These are phyloP conservation scores for Phanerotoma sp. DNA, from an alignment of 2,888 invertebrate genomes.

Conservation along the genomic window DNA sequence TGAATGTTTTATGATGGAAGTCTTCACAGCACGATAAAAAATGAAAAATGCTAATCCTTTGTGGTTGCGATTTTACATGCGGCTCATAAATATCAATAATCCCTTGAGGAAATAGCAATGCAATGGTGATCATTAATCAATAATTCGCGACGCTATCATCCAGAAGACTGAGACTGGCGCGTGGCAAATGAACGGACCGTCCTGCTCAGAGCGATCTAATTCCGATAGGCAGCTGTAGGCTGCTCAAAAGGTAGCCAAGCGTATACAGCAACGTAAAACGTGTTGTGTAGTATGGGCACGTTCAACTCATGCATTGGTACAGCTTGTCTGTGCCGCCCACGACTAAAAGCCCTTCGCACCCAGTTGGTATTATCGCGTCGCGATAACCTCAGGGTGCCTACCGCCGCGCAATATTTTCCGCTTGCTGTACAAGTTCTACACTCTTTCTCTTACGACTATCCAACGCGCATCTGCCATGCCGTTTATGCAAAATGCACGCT, in stretches of 20 bases:
- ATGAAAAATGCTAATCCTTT: too few relatives aligned
- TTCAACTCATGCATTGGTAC: neutral
- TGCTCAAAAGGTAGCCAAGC: neutral
- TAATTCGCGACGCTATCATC: slow-evolving; percentile 9
- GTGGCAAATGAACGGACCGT: slow-evolving; percentile 1
- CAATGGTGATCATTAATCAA: slow-evolving; percentile 12
- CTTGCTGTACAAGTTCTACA: slow-evolving; percentile 3
- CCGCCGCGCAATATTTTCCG: slow-evolving; percentile 33
- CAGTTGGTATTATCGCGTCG: slow-evolving; percentile 29
- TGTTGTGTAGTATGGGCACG: neutral
- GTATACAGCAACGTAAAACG: neutral
- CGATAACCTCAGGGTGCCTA: slow-evolving; percentile 36
- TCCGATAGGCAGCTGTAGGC: neutral
- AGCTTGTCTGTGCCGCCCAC: slow-evolving; percentile 19
- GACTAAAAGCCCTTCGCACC: slow-evolving; percentile 19
- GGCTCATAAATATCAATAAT: too few relatives aligned
- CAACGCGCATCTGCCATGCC: slow-evolving; percentile 12
- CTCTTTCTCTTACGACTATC: neutral
- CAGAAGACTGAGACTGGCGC: neutral
- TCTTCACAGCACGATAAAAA: too few relatives aligned
- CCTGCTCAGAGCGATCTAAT: slow-evolving; percentile 4
- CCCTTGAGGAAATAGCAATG: too few relatives aligned
- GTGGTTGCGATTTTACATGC: too few relatives aligned
- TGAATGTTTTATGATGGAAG: too few relatives aligned
- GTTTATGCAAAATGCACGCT: slow-evolving; percentile 17